Evolutionary conservation across 2,113 vertebrate species (phyloP).

Genomic region (Ellobius talpinus): DNA sequence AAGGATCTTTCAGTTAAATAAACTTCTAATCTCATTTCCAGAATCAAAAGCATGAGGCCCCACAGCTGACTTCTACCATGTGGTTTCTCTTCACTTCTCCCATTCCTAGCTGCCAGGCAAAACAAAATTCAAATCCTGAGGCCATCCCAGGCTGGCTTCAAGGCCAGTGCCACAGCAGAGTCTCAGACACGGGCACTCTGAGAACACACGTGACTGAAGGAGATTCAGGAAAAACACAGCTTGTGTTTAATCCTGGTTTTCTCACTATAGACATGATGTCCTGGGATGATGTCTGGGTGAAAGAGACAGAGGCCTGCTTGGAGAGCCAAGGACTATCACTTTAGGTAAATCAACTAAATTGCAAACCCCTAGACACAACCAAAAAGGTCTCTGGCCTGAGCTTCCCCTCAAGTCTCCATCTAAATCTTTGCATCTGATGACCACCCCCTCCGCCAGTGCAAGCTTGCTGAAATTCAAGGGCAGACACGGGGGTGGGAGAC

Average conservation of each 20-base stretch:
- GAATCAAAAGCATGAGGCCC: not conserved
- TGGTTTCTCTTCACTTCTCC: not conserved
- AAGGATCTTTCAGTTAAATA: not conserved
- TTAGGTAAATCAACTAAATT: not conserved
- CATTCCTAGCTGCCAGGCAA: not conserved
- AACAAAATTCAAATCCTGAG: not conserved
- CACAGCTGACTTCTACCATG: not conserved
- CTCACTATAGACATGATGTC: conserved; percentile 29
- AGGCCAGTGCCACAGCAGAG: not conserved
- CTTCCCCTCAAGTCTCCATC: not conserved
- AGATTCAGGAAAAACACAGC: not conserved
- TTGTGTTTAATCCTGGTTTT: conserved; percentile 30
- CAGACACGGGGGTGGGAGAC: not conserved
- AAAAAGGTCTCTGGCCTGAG: not conserved
- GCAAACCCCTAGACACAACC: not conserved
- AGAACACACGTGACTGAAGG: accelerated
- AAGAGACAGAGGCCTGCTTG: not conserved
- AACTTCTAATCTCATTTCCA: conserved; percentile 14
- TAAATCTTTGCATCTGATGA: conserved; percentile 25
- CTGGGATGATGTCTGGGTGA: not conserved
- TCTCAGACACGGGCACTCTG: not conserved
- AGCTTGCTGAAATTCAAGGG: conserved; percentile 25
- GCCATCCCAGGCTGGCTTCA: not conserved
- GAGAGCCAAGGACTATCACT: not conserved
- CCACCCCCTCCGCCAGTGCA: accelerated